Base-by-base conservation (phyloP, 2,888 invertebrate species). In the Stenodera caucasica region DNA sequence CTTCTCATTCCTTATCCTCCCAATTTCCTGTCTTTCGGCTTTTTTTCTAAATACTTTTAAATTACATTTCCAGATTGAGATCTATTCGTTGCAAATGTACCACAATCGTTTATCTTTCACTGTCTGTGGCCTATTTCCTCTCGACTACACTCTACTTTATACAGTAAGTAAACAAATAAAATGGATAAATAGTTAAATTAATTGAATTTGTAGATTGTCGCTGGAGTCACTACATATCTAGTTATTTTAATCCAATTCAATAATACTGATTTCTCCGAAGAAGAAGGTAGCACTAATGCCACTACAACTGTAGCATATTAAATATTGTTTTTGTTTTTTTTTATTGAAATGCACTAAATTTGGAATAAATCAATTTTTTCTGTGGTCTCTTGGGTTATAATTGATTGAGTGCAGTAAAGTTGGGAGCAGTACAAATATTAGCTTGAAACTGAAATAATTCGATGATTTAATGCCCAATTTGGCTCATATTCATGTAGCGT, bases 51-150 rank as follows among this genome's bases (percentile, higher is more conserved):
- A 4, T 15, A 8, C 1, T 14, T 37, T 45, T 45, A 21, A 45
- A 45, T 45, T 45, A 21, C 45, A 21, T 45, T 21, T 73, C 32
- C 64, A 76, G 76, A 75, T 75, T 52, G 75, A 76, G 62, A 71
- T 75, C 57, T 74, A 75, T 63, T 76, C 76, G 37, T 60, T 76
- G 49, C 75, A 76, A 67, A 74, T 76, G 75, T 74, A 72, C 60
- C 75, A 76, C 65, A 74, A 74, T 59, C 71, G 73, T 35, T 59
- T 75, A 58, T 64, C 67, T 61, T 75, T 75, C 67, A 70, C 70
- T 53, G 71, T 75, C 49, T 75, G 74, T 62, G 75, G 75, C 52
- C 61, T 76, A 49, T 75, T 75, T 67, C 74, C 75, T 52, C 67
- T 76, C 15, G 76, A 76, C 60, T 74, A 74, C 61, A 72, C 75